Percentiles rank a stretch among this genome's conserved stretches.
Evolutionary conservation across 2,113 vertebrate genomes (phyloP).

Genomic region (Varanus salvator): DNA sequence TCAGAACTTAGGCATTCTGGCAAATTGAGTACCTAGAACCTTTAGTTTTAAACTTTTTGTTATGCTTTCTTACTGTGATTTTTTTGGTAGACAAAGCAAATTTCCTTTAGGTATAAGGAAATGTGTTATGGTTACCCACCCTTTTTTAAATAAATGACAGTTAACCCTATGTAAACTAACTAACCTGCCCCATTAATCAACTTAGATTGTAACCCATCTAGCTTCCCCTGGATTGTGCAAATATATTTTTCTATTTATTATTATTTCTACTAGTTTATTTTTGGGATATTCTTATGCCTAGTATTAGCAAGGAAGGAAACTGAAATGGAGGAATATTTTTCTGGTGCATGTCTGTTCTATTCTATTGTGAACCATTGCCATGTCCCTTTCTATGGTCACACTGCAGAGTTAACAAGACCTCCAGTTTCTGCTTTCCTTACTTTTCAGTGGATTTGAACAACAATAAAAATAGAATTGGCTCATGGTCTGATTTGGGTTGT

Average conservation of each 20-base stretch:
- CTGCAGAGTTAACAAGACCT: neutral
- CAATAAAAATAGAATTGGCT: neutral
- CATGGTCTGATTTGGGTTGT: constrained; percentile 20
- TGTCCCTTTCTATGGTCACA: neutral
- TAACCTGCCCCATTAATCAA: neutral
- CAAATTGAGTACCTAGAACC: neutral
- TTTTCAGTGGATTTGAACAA: neutral
- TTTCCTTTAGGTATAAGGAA: neutral
- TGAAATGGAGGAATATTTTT: neutral
- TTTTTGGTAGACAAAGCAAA: neutral
- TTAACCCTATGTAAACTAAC: neutral
- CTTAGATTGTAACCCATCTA: neutral
- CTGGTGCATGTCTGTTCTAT: neutral
- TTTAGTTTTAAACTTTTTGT: too few species aligned
- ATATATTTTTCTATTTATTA: neutral
- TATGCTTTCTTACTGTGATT: neutral
- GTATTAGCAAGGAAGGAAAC: neutral
- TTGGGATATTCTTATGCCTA: neutral
- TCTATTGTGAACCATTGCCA: neutral
- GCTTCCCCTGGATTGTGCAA: neutral
- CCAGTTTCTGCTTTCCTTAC: neutral
- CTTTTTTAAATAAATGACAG: neutral
- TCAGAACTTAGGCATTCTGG: neutral
- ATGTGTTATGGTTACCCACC: neutral
- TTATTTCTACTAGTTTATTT: neutral